These are phyloP conservation scores for Neofelis nebulosa DNA, from an alignment of 2,113 vertebrate species.

Conservation along the genomic window DNA sequence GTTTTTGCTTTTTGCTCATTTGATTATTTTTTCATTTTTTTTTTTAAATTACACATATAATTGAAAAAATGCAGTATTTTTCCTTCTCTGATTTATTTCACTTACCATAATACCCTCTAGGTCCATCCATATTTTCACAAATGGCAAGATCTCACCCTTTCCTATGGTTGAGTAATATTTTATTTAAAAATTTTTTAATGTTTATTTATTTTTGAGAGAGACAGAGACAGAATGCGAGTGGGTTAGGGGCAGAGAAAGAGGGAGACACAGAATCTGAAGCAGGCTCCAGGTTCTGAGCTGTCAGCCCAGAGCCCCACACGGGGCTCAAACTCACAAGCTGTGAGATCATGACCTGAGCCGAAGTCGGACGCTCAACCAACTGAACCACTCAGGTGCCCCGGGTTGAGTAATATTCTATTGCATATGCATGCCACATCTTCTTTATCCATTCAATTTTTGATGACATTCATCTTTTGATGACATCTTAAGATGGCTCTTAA, in stretches of 20 bases:
- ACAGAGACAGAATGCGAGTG: too few relatives aligned
- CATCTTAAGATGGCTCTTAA: background rate
- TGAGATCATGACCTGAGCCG: too few relatives aligned
- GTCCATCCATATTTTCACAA: background rate
- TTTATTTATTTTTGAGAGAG: too few relatives aligned
- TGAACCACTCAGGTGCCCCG: too few relatives aligned
- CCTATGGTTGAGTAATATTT: background rate
- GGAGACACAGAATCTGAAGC: too few relatives aligned
- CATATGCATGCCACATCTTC: background rate
- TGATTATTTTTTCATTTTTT: background rate
- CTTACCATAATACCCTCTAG: background rate
- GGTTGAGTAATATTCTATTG: background rate
- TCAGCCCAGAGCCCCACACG: too few relatives aligned
- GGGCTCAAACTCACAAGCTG: too few relatives aligned
- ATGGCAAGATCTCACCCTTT: background rate
- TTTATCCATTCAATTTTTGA: background rate
- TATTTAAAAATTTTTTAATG: background rate
- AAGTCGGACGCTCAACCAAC: too few relatives aligned
- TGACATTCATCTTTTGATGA: background rate
- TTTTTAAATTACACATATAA: background rate
- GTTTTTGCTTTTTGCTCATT: background rate
- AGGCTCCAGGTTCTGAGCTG: too few relatives aligned
- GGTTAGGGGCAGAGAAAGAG: too few relatives aligned
- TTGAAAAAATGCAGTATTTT: background rate
- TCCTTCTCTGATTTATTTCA: background rate